Evolutionary conservation across 1,140 invertebrate species (phyloP).

Genomic region (Telenomus remus): DNA sequence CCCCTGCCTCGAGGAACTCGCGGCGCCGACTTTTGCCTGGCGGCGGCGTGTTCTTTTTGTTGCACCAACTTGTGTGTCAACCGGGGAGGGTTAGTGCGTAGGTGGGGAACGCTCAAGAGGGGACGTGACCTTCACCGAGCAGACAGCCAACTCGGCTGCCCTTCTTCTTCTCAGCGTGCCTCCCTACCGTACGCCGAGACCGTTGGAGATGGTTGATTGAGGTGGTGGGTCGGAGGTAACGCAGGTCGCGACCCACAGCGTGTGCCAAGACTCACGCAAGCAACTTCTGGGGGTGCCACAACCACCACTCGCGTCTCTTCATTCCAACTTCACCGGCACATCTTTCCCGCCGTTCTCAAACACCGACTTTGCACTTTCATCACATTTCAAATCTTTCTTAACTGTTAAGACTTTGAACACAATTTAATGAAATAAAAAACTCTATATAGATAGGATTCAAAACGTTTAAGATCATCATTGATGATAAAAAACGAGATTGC

Average conservation of each 20-base stretch:
- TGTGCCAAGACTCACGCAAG: background rate
- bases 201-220: constrained; percentile 41
- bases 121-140: constrained; percentile 37
- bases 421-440: no score
- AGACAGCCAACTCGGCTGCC: constrained; percentile 27
- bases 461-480: no score
- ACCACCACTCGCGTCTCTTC: background rate
- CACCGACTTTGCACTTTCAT: no score
- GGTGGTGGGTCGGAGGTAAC: constrained; percentile 40
- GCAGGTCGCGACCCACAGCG: background rate
- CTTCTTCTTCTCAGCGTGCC: constrained; percentile 34
- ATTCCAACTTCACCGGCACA: no score
- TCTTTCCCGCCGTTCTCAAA: no score
- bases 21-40: constrained; percentile 18
- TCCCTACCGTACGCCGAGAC: constrained; percentile 32
- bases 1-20: constrained; percentile 9
- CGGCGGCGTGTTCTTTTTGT: constrained; percentile 13
- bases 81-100: constrained; percentile 43
- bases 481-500: no score
- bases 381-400: no score
- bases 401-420: no score
- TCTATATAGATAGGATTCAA: no score
- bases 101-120: constrained; percentile 46
- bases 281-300: background rate
- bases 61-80: constrained; percentile 7